Evolutionary conservation across 2,888 invertebrate genomes (phyloP), one percentile per base, ranked within the genome.

Genomic region (Drosophila putrida): DNA sequence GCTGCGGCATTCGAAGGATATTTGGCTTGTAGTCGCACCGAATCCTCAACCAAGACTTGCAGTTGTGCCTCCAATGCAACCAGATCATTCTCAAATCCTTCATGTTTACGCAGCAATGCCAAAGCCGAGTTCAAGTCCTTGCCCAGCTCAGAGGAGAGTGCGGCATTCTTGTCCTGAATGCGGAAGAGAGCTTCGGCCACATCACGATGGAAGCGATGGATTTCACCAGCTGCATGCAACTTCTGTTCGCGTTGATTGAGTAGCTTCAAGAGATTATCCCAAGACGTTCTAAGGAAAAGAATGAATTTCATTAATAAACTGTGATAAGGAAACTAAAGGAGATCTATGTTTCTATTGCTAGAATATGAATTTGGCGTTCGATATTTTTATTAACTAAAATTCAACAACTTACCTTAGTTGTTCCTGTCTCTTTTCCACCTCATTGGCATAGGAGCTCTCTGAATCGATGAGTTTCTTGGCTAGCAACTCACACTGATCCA

Each of bases 121-220:
- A 97, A 93, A 5, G 98, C 98, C 0, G 97, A 96, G 84, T 98
- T 96, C 58, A 97, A 94, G 93, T 98, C 98, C 50, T 97, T 94
- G 78, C 95, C 96, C 13, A 96, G 93, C 75, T 97, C 96, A 1
- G 95, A 95, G 0, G 97, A 96, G 43, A 99, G 94, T 4, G 96
- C 96, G 0, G 96, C 96, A 72, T 96, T 95, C 90, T 98, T 98
- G 91, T 98, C 98, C 76, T 96, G 97, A 41, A 98, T 98, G 27
- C 98, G 94, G 41, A 97, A 96, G 8, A 98, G 92, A 2, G 98
- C 96, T 90, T 99, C 98, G 25, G 96, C 97, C 1, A 97, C 98
- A 93, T 99, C 99, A 58, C 98, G 95, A 93, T 99, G 99, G 94
- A 98, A 99, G 60, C 98, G 95, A 93, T 99, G 99, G 78, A 99